A percentile compares a stretch with the other conserved stretches of the same genome.
Evolutionary conservation across 2,888 invertebrate species (phyloP).

Genomic region (Junonia oenone): DNA sequence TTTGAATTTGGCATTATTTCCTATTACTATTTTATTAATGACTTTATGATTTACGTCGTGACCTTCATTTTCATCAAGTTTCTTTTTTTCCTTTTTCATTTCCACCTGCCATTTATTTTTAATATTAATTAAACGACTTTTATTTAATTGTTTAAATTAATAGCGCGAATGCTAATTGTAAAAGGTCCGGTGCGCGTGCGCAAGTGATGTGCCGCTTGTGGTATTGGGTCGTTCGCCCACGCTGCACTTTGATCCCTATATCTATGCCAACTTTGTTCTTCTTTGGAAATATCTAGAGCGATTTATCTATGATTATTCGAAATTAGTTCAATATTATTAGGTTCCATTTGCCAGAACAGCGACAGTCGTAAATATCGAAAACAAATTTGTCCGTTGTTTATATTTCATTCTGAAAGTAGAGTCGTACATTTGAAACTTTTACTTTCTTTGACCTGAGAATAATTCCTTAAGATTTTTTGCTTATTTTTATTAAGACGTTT

Average conservation of each 20-base stretch:
- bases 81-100: not conserved
- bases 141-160: constrained; percentile 27
- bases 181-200: constrained; percentile 66
- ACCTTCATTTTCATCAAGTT: not conserved
- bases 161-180: constrained; percentile 41
- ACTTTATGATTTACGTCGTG: not conserved
- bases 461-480: constrained; percentile 13
- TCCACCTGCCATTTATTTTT: not conserved
- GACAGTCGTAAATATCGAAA: not conserved
- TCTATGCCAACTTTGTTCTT: constrained; percentile 76
- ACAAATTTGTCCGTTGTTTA: not conserved
- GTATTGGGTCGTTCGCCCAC: constrained; percentile 77
- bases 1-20: constrained; percentile 12
- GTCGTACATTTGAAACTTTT: constrained; percentile 1
- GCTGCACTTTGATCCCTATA: constrained; percentile 74
- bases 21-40: not conserved
- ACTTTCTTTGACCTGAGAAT: constrained; percentile 11
- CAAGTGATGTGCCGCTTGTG: constrained; percentile 52
- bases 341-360: not conserved
- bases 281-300: constrained; percentile 68
- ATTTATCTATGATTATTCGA: constrained; percentile 34
- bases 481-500: constrained; percentile 19
- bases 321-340: constrained; percentile 16
- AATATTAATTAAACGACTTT: not conserved
- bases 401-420: not conserved